Conservation (phyloP, 2,888 invertebrate species). For the Ypsolopha scabrella region DNA sequence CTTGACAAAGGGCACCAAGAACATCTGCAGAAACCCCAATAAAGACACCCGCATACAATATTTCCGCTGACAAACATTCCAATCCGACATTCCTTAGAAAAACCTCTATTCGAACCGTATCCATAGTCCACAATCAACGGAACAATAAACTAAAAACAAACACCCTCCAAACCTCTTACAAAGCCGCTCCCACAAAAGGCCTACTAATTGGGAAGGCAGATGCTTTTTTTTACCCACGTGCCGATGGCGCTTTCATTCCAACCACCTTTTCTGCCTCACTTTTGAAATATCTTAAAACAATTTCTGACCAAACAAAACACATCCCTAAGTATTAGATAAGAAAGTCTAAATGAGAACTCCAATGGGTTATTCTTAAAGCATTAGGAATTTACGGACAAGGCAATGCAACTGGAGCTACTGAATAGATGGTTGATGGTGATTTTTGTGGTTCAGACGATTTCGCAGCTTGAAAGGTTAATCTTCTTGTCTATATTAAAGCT, state of each 20-base stretch:
- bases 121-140: not conserved
- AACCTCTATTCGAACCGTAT: no score
- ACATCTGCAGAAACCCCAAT: no score
- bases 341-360: no score
- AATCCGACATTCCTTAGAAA: no score
- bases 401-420: not conserved
- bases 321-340: no score
- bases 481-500: not conserved
- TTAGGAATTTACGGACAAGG: not conserved
- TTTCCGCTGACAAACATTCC: no score
- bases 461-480: not conserved
- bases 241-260: conserved; percentile 24
- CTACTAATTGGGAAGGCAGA: conserved; percentile 41
- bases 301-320: no score
- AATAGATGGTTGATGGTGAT: not conserved
- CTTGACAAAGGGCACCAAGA: no score
- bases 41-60: no score
- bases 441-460: not conserved
- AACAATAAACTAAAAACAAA: conserved; percentile 2
- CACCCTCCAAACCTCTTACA: not conserved
- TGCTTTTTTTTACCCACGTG: conserved; percentile 37
- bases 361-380: no score
- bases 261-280: conserved; percentile 5
- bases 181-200: conserved; percentile 4
- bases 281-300: no score